A percentile compares a stretch with the other conserved stretches of the same genome.
Conservation (phyloP, 2,797 vertebrate species). For the Poeciliopsis turneri region DNA sequence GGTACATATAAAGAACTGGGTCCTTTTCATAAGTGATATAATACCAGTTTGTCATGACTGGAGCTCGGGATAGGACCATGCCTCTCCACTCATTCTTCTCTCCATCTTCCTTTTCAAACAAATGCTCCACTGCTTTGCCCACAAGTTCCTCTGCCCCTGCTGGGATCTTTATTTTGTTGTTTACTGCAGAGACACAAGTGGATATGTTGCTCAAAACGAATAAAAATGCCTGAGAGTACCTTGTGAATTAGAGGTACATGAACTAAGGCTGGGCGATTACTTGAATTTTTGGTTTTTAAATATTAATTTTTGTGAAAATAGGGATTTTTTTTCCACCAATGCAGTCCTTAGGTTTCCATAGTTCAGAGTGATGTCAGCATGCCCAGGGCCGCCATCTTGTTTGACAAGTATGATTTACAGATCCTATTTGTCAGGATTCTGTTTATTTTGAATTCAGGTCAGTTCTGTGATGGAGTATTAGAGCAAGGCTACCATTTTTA, state of each 20-base stretch:
- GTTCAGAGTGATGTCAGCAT: no score
- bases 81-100: slow-evolving; percentile 88
- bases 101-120: slow-evolving; percentile 87
- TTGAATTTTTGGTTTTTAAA: no score
- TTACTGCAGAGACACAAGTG: slow-evolving; percentile 66
- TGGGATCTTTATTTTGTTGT: slow-evolving; percentile 86
- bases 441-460: no score
- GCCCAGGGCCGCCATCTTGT: no score
- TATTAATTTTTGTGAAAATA: no score
- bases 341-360: no score
- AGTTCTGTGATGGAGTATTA: no score
- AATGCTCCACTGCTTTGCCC: slow-evolving; percentile 86
- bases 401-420: no score
- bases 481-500: no score
- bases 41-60: slow-evolving; percentile 89
- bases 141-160: slow-evolving; percentile 83
- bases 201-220: background rate
- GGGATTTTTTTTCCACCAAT: no score
- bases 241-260: background rate
- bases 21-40: slow-evolving; percentile 90
- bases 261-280: no score
- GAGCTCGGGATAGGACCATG: slow-evolving; percentile 86
- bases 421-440: no score
- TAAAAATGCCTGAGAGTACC: background rate
- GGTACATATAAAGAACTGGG: slow-evolving; percentile 88